These are phyloP conservation scores for Zhengitettix transpicula DNA, from an alignment of 2,888 invertebrate genomes.

Conservation along the genomic window DNA sequence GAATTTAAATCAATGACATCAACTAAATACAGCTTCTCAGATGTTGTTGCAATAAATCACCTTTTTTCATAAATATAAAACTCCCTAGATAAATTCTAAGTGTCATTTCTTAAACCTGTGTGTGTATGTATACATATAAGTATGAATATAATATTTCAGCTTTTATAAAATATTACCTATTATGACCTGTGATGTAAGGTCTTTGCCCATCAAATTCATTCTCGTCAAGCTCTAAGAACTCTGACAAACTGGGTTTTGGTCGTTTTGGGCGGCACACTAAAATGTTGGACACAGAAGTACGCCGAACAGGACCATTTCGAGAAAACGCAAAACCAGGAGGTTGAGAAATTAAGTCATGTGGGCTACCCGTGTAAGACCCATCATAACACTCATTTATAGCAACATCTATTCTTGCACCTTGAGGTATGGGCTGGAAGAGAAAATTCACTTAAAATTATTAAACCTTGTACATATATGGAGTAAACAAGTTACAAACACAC, in stretches of 20 bases:
- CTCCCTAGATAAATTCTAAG: no score
- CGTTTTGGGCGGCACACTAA: slow-evolving; percentile 59
- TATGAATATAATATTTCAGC: no score
- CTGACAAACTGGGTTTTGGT: slow-evolving; percentile 53
- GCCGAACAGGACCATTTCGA: slow-evolving; percentile 49
- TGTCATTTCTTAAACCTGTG: no score
- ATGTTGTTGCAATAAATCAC: no score
- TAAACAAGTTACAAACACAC: not conserved
- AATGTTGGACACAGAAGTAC: slow-evolving; percentile 62
- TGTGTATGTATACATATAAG: no score
- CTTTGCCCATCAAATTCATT: slow-evolving; percentile 70
- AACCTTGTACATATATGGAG: not conserved
- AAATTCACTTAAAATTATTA: not conserved
- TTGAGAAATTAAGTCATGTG: slow-evolving; percentile 67
- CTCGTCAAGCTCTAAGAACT: slow-evolving; percentile 78
- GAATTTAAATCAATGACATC: no score
- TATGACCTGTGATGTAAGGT: slow-evolving; percentile 80
- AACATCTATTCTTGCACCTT: slow-evolving; percentile 82
- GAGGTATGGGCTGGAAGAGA: slow-evolving; percentile 42
- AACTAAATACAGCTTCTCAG: no score
- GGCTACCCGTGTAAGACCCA: slow-evolving; percentile 87
- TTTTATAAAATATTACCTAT: slow-evolving; percentile 35
- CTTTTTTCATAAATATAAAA: no score
- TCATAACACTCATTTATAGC: slow-evolving; percentile 90
- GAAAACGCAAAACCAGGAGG: slow-evolving; percentile 55